Conservation (phyloP, 1,140 invertebrate species). For the Drosophila pandora region DNA sequence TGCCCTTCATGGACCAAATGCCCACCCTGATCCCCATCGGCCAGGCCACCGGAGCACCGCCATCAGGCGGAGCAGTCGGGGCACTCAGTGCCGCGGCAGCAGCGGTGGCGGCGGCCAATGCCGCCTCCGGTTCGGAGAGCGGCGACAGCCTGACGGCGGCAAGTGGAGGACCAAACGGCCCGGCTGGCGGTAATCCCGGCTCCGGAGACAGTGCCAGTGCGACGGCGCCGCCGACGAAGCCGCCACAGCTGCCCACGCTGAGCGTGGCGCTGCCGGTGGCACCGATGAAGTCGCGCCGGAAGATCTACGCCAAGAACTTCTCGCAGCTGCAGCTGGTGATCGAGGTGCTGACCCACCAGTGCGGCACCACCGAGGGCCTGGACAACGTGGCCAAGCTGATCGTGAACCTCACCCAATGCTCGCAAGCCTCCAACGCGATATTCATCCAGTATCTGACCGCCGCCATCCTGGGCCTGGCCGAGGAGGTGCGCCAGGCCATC, state of each 20-base stretch:
- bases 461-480: conserved; percentile 70
- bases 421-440: conserved; percentile 75
- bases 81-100: conserved; percentile 53
- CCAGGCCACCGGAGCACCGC: neutral
- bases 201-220: conserved; percentile 6
- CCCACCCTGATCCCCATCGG: conserved; percentile 33
- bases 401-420: conserved; percentile 75
- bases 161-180: conserved; percentile 4
- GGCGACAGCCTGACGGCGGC: conserved; percentile 23
- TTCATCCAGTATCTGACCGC: conserved; percentile 75
- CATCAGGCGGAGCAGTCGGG: neutral
- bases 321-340: conserved; percentile 75
- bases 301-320: conserved; percentile 77
- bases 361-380: conserved; percentile 75
- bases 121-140: conserved; percentile 1
- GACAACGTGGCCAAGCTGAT: conserved; percentile 78
- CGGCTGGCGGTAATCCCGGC: conserved; percentile 19
- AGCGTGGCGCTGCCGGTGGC: conserved; percentile 24
- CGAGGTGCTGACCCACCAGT: conserved; percentile 77
- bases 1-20: conserved; percentile 22
- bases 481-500: conserved; percentile 74
- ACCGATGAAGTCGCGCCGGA: conserved; percentile 49
- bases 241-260: conserved; percentile 9
- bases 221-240: neutral
- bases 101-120: neutral